phyloP scores from a whole-genome alignment of 2,888 invertebrate species.

The Koerneria pararmatus region DNA sequence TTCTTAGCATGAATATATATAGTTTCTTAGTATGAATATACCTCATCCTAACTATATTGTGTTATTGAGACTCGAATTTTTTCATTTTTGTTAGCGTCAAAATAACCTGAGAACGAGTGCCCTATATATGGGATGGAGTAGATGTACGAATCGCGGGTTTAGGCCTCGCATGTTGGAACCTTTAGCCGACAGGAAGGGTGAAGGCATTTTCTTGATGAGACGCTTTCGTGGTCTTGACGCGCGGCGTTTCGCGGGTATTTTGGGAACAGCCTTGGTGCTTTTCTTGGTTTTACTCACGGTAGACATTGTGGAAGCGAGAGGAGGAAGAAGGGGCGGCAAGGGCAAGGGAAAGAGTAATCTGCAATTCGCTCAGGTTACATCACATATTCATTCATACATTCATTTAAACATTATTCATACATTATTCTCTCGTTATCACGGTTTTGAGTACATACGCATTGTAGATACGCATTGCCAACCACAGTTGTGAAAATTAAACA shows the following conservation, averaged over 20 bases:
- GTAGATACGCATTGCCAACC: too few relatives aligned
- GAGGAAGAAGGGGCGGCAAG: slow-evolving; percentile 48
- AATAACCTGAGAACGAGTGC: slow-evolving; percentile 23
- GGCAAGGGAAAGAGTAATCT: slow-evolving; percentile 56
- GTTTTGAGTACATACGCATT: too few relatives aligned
- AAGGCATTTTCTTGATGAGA: slow-evolving; percentile 22
- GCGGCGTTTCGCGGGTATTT: neutral
- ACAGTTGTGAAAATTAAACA: too few relatives aligned
- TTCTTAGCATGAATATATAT: too few relatives aligned
- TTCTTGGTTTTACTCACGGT: neutral
- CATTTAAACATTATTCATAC: too few relatives aligned
- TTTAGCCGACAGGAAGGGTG: slow-evolving; percentile 31
- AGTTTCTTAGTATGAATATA: too few relatives aligned
- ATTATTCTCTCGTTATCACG: too few relatives aligned
- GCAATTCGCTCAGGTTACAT: slow-evolving; percentile 56
- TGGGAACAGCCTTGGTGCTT: neutral
- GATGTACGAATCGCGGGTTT: too few relatives aligned
- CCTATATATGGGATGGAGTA: slow-evolving; percentile 9
- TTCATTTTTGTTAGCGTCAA: slow-evolving; percentile 1
- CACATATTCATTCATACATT: too few relatives aligned
- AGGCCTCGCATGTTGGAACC: slow-evolving; percentile 25
- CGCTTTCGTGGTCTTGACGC: too few relatives aligned
- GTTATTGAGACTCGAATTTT: neutral
- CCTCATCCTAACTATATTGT: too few relatives aligned
- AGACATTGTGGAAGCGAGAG: slow-evolving; percentile 37